These are phyloP conservation scores for Leucoptera coffeella DNA, from an alignment of 2,888 invertebrate genomes.

Conservation along the genomic window DNA sequence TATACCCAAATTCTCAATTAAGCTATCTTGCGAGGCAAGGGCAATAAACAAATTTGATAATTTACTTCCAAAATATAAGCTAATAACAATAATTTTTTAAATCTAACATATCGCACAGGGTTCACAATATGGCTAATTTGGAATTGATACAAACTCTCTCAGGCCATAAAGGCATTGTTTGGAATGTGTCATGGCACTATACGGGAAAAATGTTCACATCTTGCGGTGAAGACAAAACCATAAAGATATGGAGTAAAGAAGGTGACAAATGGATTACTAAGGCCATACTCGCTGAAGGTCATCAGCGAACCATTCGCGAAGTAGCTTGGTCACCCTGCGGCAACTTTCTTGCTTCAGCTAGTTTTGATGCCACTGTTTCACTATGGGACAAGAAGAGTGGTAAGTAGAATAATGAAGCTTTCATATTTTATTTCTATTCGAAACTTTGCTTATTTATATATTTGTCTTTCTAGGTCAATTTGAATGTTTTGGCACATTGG, in stretches of 20 bases:
- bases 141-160: conserved; percentile 59
- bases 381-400: conserved; percentile 88
- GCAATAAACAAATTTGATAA: no score
- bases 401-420: conserved; percentile 16
- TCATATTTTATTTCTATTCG: background rate
- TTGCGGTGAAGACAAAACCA: conserved; percentile 90
- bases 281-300: conserved; percentile 83
- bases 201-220: conserved; percentile 78
- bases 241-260: conserved; percentile 78
- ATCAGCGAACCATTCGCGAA: conserved; percentile 87
- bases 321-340: conserved; percentile 96
- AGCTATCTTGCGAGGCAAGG: no score
- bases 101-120: no score
- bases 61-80: no score
- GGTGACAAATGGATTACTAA: conserved; percentile 73
- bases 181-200: conserved; percentile 87
- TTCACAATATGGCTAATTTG: conserved; percentile 61
- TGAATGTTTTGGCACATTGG: conserved; percentile 88
- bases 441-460: no score
- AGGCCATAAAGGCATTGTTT: conserved; percentile 80
- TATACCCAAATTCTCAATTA: no score
- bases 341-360: conserved; percentile 85
- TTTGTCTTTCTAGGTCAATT: conserved; percentile 68
- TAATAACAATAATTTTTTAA: no score
- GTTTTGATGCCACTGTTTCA: conserved; percentile 94